Evolutionary conservation across 1,140 invertebrate species (phyloP).

Genomic region (Drosophila equinoxialis): DNA sequence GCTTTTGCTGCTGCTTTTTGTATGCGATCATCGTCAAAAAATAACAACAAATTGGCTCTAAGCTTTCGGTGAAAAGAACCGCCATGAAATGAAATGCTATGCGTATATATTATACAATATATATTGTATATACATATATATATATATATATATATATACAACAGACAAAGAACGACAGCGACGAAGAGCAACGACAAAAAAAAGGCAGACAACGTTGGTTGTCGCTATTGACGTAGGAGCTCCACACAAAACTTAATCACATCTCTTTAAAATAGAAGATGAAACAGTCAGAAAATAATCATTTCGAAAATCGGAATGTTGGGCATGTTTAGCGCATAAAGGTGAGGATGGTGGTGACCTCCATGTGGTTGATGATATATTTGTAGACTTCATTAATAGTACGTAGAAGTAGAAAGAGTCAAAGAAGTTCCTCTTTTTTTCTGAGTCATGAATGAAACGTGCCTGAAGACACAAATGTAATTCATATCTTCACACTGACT

Average conservation of each 20-base stretch:
- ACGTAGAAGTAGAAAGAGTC: neutral
- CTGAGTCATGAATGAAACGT: slow-evolving; percentile 4
- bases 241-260: slow-evolving; percentile 8
- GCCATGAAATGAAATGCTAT: slow-evolving; percentile 9
- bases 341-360: neutral
- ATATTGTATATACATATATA: neutral
- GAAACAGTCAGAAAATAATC: slow-evolving; percentile 4
- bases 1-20: neutral
- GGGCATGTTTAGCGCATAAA: neutral
- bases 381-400: neutral
- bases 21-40: slow-evolving; percentile 6
- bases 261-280: slow-evolving; percentile 14
- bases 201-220: slow-evolving; percentile 6
- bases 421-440: neutral
- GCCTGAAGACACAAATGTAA: neutral
- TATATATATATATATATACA: neutral
- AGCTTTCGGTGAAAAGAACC: slow-evolving; percentile 3
- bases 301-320: slow-evolving; percentile 5
- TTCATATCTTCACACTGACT: neutral
- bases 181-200: neutral
- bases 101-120: slow-evolving; percentile 13
- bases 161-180: slow-evolving; percentile 9
- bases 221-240: slow-evolving; percentile 9
- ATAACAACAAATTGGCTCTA: slow-evolving; percentile 8
- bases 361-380: neutral